These are phyloP conservation scores for Ceyx melanurus DNA, from an alignment of 2,113 vertebrate genomes.

Conservation along the genomic window DNA sequence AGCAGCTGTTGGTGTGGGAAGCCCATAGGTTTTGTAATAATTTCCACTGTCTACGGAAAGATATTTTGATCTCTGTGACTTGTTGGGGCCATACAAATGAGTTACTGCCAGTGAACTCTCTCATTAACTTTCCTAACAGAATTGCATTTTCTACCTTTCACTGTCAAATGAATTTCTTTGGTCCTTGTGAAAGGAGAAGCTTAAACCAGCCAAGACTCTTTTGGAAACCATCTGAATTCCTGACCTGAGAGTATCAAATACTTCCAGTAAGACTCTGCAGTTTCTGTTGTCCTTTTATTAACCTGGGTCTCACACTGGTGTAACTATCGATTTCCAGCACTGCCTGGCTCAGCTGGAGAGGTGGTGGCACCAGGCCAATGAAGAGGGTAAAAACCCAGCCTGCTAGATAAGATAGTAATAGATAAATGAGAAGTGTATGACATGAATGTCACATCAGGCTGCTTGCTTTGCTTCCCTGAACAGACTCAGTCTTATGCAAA, in stretches of 20 bases:
- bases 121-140: neutral
- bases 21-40: neutral
- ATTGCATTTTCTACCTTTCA: neutral
- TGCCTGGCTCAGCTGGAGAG: neutral
- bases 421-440: accelerated
- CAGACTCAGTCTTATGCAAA: neutral
- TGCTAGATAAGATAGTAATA: neutral
- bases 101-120: neutral
- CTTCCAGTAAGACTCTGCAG: neutral
- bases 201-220: neutral
- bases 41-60: neutral
- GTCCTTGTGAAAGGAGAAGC: neutral
- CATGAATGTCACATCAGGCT: neutral
- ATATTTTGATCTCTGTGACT: neutral
- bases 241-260: neutral
- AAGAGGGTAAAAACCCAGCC: neutral
- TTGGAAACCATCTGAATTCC: neutral
- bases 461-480: neutral
- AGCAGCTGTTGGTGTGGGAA: neutral
- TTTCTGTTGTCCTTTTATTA: neutral
- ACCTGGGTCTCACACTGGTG: neutral
- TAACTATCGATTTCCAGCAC: neutral
- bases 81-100: neutral
- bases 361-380: neutral
- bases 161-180: neutral